Evolutionary conservation across 2,113 vertebrate genomes (phyloP).

Genomic region (Burhinus bistriatus): DNA sequence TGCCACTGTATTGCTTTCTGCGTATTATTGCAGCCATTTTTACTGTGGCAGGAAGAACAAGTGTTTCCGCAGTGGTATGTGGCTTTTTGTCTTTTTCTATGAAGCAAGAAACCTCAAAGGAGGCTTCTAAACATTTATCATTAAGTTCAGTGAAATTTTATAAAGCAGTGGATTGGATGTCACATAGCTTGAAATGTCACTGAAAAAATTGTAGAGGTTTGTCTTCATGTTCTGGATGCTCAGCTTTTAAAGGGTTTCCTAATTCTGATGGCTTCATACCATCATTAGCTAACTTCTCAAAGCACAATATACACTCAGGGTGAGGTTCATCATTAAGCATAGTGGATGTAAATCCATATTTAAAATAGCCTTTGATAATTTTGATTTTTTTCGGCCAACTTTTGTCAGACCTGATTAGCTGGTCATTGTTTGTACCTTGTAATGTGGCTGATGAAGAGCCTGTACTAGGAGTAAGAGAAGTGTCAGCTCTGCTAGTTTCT

Average conservation of each 20-base stretch:
- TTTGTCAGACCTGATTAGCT: neutral
- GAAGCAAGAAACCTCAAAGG: neutral
- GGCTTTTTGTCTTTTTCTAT: neutral
- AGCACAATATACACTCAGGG: neutral
- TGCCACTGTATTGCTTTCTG: neutral
- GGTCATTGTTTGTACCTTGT: neutral
- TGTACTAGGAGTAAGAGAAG: neutral
- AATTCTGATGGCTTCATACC: neutral
- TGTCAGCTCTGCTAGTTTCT: neutral
- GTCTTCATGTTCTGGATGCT: neutral
- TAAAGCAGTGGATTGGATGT: neutral
- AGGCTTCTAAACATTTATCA: neutral
- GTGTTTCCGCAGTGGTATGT: neutral
- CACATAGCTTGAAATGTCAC: accelerated
- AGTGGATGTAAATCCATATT: neutral
- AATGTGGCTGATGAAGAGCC: neutral
- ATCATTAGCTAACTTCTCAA: neutral
- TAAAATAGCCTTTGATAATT: neutral
- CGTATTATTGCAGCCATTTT: neutral
- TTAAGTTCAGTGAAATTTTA: neutral
- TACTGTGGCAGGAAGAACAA: neutral
- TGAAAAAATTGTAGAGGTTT: neutral
- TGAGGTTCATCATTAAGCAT: accelerated
- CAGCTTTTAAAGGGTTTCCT: neutral
- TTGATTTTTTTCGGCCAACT: neutral